Percentiles rank a stretch among this genome's conserved stretches.
Conservation (phyloP, 2,888 invertebrate species). For the Cloeon dipterum region DNA sequence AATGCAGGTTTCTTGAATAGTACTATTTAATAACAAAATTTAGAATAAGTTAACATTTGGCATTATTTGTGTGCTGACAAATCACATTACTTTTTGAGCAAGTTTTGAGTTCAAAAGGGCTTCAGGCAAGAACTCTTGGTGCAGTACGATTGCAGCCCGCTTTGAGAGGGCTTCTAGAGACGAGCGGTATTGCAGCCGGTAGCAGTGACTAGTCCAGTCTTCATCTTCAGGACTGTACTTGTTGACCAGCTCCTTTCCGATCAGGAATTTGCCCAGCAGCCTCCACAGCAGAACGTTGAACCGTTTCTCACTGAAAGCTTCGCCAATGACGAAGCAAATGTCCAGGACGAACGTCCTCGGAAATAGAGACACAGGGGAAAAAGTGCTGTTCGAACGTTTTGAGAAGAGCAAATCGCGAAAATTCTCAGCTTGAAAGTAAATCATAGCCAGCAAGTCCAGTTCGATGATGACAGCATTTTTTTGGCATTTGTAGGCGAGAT, state of each 20-base stretch:
- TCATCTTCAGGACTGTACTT: not conserved
- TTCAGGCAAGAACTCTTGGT: not conserved
- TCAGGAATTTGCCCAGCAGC: not conserved
- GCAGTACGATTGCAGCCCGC: not conserved
- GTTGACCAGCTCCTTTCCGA: not conserved
- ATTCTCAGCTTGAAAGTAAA: not conserved
- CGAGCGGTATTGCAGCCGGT: not conserved
- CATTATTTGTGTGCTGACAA: no score
- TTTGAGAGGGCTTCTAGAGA: not conserved
- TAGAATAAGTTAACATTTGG: no score
- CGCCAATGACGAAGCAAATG: not conserved
- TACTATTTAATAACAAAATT: no score
- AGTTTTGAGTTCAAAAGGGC: not conserved
- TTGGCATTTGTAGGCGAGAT: not conserved
- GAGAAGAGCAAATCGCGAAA: constrained; percentile 1
- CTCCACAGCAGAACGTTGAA: not conserved
- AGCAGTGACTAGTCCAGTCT: not conserved
- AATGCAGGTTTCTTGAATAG: no score
- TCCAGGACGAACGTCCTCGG: not conserved
- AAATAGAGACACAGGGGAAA: not conserved
- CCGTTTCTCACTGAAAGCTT: not conserved
- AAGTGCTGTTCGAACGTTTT: not conserved
- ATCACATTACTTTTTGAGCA: not conserved
- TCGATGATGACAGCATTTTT: not conserved
- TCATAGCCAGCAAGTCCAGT: not conserved